Base-by-base conservation (phyloP, 2,113 vertebrate species). In the Brienomyrus brachyistius region DNA sequence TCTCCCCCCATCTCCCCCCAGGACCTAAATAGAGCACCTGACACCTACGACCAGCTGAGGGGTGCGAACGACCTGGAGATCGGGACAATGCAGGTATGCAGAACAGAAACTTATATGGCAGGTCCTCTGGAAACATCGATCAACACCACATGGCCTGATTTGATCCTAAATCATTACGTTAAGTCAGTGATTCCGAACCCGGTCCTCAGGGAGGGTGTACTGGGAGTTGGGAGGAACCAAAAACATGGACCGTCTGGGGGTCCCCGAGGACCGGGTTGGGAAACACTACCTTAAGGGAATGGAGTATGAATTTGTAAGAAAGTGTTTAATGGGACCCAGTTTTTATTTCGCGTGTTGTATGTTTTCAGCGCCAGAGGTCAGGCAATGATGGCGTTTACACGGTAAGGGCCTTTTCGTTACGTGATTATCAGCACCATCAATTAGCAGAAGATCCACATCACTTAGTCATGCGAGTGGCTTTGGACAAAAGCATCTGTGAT, bases 11-110 rank as follows among this genome's bases (percentile, higher is more conserved):
- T 82, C 62, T 4, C 1, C 56, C 19, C 15, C 23, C 89, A 87
- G 89, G 89, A 35, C 83, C 45, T 90, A 47, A 74, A 74, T 59
- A 86, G 47, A 15, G 9, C 47, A 3, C 51, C 54, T 23, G 89
- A 90, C 56, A 45, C 43, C 43, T 90, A 90, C 47, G 89, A 90
- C 27, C 54, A 86, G 45, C 89, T 90, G 89, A 48, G 82, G 89
- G 1, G 11, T 6, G 15, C 4, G 0, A 47, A n/a, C n/a, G 83
- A 74, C 45, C n/a, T 9, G 0, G 89, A 90, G 84, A 52, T 7
- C 0, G 89, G 82, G 35, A 21, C 80, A 23, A 1, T 48, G 54
- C 23, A n/a, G 59, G 84, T 66, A 85, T 45, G 89, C 23, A 17
- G 45, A n/a, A 9, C 19, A 84, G 31, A 40, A 54, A 8, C 1